phyloP scores from a whole-genome alignment of 2,888 invertebrate genomes.

The Nemapogon koenigi region DNA sequence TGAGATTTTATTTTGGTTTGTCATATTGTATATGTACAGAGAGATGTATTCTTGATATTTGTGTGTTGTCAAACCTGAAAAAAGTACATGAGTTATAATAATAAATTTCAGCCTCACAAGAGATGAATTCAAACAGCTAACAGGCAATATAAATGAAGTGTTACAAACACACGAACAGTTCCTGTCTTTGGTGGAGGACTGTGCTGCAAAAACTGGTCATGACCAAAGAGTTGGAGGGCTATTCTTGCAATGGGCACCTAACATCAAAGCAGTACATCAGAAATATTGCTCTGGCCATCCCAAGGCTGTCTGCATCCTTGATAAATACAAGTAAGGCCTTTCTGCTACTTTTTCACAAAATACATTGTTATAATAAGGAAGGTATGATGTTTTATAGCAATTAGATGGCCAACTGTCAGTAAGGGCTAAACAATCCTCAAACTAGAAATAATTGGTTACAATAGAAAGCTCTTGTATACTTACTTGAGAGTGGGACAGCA shows the following conservation, averaged over 20 bases:
- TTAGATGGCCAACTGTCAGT: too few species aligned
- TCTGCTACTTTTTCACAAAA: slow-evolving; percentile 1
- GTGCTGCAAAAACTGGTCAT: slow-evolving; percentile 71
- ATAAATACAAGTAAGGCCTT: slow-evolving; percentile 83
- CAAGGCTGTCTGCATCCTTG: slow-evolving; percentile 90
- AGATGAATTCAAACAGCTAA: slow-evolving; percentile 86
- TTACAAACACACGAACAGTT: slow-evolving; percentile 85
- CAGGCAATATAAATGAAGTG: slow-evolving; percentile 89
- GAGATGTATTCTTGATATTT: too few species aligned
- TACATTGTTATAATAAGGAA: too few species aligned
- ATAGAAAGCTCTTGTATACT: too few species aligned
- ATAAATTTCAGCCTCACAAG: slow-evolving; percentile 72
- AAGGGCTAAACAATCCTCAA: too few species aligned
- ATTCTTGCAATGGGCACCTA: slow-evolving; percentile 84
- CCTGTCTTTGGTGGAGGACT: slow-evolving; percentile 78
- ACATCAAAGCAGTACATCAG: slow-evolving; percentile 84
- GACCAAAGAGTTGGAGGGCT: slow-evolving; percentile 91
- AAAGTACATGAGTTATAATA: neutral
- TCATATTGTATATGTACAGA: too few species aligned
- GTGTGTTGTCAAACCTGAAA: too few species aligned
- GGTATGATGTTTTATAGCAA: too few species aligned
- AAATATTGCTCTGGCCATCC: slow-evolving; percentile 94
- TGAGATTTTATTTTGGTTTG: too few species aligned
- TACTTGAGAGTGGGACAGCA: too few species aligned
- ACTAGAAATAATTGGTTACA: too few species aligned